A percentile compares a stretch with the other conserved stretches of the same genome.
Conservation (phyloP, 2,113 vertebrate species). For the Phaetusa simplex region DNA sequence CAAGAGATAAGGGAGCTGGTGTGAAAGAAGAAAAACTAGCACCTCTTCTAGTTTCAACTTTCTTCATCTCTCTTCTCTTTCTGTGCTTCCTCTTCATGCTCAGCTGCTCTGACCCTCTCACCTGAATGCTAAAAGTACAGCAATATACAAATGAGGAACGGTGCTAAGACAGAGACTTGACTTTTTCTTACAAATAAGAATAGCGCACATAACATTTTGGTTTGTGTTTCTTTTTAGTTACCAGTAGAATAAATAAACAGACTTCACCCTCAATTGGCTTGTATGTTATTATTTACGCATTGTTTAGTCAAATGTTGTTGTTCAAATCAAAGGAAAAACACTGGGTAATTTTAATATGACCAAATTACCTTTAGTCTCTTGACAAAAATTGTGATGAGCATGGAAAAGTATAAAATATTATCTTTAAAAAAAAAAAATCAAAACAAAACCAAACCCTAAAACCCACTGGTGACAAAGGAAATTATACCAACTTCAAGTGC, state of each 20-base stretch:
- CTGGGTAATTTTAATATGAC: not conserved
- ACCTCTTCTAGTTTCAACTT: not conserved
- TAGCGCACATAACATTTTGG: not conserved
- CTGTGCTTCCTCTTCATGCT: not conserved
- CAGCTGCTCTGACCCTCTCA: not conserved
- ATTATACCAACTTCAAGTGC: not conserved
- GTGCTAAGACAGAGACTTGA: not conserved
- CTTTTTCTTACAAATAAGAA: not conserved
- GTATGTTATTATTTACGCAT: not conserved
- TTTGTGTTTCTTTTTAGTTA: not conserved
- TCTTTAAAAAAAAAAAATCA: not conserved
- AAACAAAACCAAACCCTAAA: not conserved
- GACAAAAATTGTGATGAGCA: conserved; percentile 10
- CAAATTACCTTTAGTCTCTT: not conserved
- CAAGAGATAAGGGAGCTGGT: not conserved
- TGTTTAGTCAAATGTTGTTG: not conserved
- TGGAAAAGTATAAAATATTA: not conserved
- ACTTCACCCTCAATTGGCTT: not conserved
- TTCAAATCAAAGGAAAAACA: not conserved
- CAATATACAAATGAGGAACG: not conserved
- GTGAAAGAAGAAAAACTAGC: not conserved
- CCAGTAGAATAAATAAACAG: not conserved
- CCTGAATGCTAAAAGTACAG: not conserved
- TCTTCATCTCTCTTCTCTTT: not conserved
- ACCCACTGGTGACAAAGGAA: not conserved